Conservation (phyloP, 1,140 invertebrate species). For the Cyclargus thomasi region DNA sequence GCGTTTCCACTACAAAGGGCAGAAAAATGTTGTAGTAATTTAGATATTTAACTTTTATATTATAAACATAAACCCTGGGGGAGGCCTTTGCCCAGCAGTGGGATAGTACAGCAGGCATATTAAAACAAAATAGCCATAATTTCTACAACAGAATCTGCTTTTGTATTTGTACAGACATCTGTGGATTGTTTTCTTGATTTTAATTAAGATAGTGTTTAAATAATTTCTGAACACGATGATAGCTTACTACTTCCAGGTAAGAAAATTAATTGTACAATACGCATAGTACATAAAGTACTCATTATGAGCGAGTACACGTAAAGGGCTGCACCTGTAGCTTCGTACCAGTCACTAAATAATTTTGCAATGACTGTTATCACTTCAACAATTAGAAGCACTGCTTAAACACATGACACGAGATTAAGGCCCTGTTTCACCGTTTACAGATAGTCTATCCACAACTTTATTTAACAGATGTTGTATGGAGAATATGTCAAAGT, state of each 20-base stretch:
- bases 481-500: no score
- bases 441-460: no score
- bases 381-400: neutral
- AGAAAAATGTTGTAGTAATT: no score
- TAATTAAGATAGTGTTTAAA: slow-evolving; percentile 13
- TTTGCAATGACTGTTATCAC: neutral
- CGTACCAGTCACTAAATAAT: slow-evolving; percentile 16
- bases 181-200: neutral
- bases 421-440: no score
- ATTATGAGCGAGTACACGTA: slow-evolving; percentile 15
- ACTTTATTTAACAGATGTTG: no score
- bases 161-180: neutral
- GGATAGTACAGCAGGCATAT: no score
- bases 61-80: no score
- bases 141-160: no score
- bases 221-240: slow-evolving; percentile 14
- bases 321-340: slow-evolving; percentile 17
- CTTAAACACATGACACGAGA: neutral
- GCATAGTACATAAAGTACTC: slow-evolving; percentile 12
- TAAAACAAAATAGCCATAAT: no score
- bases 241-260: slow-evolving; percentile 10
- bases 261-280: slow-evolving; percentile 11
- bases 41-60: no score
- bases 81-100: no score
- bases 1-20: no score